Evolutionary conservation across 2,797 vertebrate genomes (phyloP).

Genomic region (Pangasius larnaudii): DNA sequence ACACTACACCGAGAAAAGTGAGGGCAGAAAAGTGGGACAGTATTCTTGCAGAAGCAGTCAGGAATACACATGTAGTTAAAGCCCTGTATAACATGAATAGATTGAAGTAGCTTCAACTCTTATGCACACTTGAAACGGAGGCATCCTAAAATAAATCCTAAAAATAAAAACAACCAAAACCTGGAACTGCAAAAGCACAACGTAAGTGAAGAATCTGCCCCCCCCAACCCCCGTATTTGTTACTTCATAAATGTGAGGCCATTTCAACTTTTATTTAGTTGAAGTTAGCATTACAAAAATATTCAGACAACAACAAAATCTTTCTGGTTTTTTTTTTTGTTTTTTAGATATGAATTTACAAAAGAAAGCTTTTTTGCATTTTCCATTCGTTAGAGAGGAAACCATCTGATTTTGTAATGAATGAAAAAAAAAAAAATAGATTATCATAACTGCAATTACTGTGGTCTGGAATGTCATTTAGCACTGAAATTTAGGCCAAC

Average conservation of each 20-base stretch:
- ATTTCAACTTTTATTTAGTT: slow-evolving; percentile 57
- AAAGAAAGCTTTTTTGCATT: background rate
- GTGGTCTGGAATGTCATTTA: slow-evolving; percentile 54
- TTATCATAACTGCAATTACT: slow-evolving; percentile 36
- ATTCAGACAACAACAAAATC: slow-evolving; percentile 45
- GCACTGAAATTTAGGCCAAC: slow-evolving; percentile 16
- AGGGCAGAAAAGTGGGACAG: slow-evolving; percentile 1
- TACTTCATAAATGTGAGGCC: slow-evolving; percentile 10
- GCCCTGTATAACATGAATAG: background rate
- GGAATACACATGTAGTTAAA: slow-evolving; percentile 25
- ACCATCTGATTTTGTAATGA: slow-evolving; percentile 15
- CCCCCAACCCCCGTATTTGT: background rate
- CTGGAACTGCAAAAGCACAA: background rate
- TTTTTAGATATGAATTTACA: slow-evolving; percentile 33
- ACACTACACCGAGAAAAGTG: background rate
- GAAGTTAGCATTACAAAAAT: slow-evolving; percentile 60
- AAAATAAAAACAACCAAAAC: background rate
- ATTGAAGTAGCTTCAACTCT: background rate
- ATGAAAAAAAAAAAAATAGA: background rate
- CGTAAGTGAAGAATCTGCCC: background rate
- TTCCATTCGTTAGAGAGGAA: background rate
- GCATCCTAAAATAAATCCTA: background rate
- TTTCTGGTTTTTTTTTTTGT: background rate
- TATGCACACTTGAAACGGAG: background rate
- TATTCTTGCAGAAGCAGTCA: background rate